Percentiles rank a stretch among this genome's conserved stretches.
phyloP scores from a whole-genome alignment of 2,797 vertebrate genomes.

The Harpagifer antarcticus region DNA sequence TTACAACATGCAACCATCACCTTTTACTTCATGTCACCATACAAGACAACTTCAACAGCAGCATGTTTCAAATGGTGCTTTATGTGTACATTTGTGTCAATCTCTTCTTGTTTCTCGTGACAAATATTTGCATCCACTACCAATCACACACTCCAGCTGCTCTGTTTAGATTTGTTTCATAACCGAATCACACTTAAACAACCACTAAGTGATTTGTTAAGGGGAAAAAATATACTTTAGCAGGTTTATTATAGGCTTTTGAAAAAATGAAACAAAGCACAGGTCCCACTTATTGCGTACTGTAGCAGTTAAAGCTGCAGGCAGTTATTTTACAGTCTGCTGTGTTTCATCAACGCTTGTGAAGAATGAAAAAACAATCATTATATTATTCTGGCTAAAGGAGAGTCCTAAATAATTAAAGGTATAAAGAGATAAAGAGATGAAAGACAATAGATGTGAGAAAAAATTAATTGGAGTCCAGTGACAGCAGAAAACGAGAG shows the following conservation, averaged over 20 bases:
- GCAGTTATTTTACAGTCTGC: conserved; percentile 6
- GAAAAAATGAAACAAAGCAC: neutral
- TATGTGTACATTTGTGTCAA: neutral
- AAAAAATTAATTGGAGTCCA: conserved; percentile 32
- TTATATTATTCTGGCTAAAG: conserved; percentile 38
- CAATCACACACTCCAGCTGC: neutral
- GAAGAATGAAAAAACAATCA: conserved; percentile 35
- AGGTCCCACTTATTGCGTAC: neutral
- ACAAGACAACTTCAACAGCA: neutral
- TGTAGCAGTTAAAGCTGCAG: neutral
- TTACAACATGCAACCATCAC: neutral
- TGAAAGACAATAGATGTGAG: conserved; percentile 10
- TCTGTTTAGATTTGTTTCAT: neutral
- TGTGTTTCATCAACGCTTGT: conserved; percentile 12
- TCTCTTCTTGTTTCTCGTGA: neutral
- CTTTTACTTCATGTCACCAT: neutral
- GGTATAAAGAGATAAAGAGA: conserved; percentile 30
- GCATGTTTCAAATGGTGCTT: neutral
- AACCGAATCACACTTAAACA: conserved; percentile 4
- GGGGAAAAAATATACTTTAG: neutral
- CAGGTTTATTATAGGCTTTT: neutral
- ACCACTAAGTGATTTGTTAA: neutral
- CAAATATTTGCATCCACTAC: neutral
- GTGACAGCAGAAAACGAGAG: conserved; percentile 24
- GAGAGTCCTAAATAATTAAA: conserved; percentile 35